Base-by-base conservation (phyloP, 2,888 invertebrate species). In the Pterobdella sp. region DNA sequence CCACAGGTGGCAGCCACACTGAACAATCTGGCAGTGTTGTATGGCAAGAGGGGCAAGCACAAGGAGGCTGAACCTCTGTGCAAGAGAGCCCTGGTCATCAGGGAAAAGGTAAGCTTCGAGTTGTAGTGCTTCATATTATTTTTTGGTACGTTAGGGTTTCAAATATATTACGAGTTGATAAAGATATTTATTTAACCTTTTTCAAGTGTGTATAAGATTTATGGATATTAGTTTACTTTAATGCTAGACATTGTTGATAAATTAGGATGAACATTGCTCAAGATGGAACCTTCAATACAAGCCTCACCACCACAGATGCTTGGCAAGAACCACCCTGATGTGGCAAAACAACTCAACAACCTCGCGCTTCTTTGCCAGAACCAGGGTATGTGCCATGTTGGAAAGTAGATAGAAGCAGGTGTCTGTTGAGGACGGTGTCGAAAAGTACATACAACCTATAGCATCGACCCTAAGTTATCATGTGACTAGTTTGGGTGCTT, bases 321-420 rank as follows among this genome's bases (percentile, higher is more conserved):
- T 56, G 98, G 98, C 68, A 90, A 91, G 80, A 96, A 98, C 86
- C 98, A 99, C 86, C 98, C 98, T 71, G 98, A 99, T 86, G 98
- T 99, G 42, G 98, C 98, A 76, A 99, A 99, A 84, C 98, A 99
- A 84, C 87, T 98, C 78, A 99, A 98, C 86, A 99, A 98, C 86
- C 88, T 98, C 78, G 98, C 98, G 32, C 87, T 98, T 78, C 88
- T 98, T 73, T 98, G 97, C 84, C 97, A 98, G 87, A 98, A 98
- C 86, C 97, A 98, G 89, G 93, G 93, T 79, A 96, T 96, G 87
- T 95, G 95, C 84, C 94, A 94, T 82, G 95, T 96, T 86, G 97
- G 98, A 73, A 4, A 75, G 71, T 22, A 18, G 18, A 1, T 64
- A 18, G 14, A 34, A 29, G 60, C 34, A 2, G 36, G 29, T 10